Evolutionary conservation across 64 coral and sea anemone genomes (phyloP), one percentile per base, ranked within the genome.

Genomic region (Anthopleura sola): DNA sequence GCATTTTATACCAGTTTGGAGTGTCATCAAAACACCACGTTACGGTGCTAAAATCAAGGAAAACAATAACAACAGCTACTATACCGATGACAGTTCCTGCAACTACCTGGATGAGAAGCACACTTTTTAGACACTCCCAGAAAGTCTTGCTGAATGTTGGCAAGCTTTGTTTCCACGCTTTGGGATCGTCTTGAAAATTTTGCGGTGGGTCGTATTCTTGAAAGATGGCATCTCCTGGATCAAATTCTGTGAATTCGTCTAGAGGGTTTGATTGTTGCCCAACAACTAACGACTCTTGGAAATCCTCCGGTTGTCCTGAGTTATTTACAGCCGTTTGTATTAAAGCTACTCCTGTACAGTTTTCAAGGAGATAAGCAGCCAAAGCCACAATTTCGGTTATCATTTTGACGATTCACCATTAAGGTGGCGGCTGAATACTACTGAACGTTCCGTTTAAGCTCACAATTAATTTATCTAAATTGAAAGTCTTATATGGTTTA

Each of bases 41-140:
- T 58, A 71, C 93, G 1, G 89, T 88, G 23, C 86, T 91, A 17
- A 94, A 94, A 53, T 94, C 88, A 55, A 90, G 23, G 62, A 94
- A 24, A n/a, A 78, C 80, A 7, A 91, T 75, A 31, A 51, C 39
- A 6, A 94, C 81, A 38, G 80, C 88, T 23, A 94, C 26, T 23
- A 87, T 36, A 14, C 90, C 90, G 46, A 91, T 54, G 58, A 68
- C 26, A 18, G 80, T 39, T 29, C 90, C 90, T 37, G 84, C 85
- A 8, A 82, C 56, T n/a, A 68, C 68, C 53, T 88, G 87, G 24
- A 83, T 69, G 5, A 46, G 49, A 20, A 88, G 75, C 28, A 82
- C 81, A 31, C 76, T 66, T 23, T 84, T 90, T 44, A 90, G 19
- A 16, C 80, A 79, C 10, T 79, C 76, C 38, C 24, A 44, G 8